Base-by-base conservation (phyloP, 2,888 invertebrate species). In the Autographa gamma region DNA sequence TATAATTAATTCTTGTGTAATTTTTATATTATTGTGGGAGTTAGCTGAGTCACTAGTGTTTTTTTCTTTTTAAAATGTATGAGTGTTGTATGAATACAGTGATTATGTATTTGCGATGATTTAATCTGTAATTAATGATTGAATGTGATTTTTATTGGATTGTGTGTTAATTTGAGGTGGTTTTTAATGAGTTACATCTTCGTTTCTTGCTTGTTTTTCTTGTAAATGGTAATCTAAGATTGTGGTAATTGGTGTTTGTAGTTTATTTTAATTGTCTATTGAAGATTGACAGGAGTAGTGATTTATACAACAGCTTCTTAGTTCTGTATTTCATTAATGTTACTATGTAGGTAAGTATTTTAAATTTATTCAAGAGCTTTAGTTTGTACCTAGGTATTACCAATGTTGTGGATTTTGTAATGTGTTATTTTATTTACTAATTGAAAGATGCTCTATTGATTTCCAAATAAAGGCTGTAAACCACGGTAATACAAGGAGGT, bases 1-100 rank as follows among this genome's bases (percentile, higher is more conserved):
- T 91, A 83, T 92, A 91, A 93, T 93, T 93, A 92, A 91, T 92
- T 91, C 71, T 90, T 89, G 89, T 91, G 91, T 91, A 91, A 91
- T 90, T 90, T 91, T 89, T 88, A 85, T 88, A 86, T 88, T 88
- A 81, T 77, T 85, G 88, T 93, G 93, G 88, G 94, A 93, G 87
- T 85, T 74, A 78, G 93, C 91, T 93, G 91, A 90, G 89, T 93
- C 93, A 93, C 43, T 43, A 34, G 82, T 62, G 74, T 61, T 77
- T 54, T 18, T 54, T 18, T 18, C 19, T 54, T 54, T 2, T 5
- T 54, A 43, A 48, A 16, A 19, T 54, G 54, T 56, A 25, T 56
- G 54, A 54, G 54, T 54, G 34, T 61, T 63, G 61, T 68, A 60
- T 60, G 31, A 59, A 16, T 59, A 16, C 16, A 59, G 25, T 59